Evolutionary conservation across 2,888 invertebrate species (phyloP).

Genomic region (Drosophila mayaguana): DNA sequence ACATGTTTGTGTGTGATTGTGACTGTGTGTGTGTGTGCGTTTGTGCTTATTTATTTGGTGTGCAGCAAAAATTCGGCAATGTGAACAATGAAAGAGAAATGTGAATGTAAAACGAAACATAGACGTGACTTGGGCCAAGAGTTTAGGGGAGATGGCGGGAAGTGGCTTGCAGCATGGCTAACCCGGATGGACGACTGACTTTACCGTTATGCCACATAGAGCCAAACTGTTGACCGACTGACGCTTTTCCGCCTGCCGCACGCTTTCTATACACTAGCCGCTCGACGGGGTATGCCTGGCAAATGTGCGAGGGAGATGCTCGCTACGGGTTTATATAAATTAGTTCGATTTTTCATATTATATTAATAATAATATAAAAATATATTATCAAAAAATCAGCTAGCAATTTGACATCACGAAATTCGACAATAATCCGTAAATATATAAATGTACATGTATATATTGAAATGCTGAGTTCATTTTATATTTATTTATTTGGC

Average conservation of each 20-base stretch:
- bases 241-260: constrained; percentile 55
- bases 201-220: constrained; percentile 19
- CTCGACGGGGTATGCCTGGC: neutral
- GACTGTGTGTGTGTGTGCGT: constrained; percentile 19
- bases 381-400: no score
- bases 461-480: no score
- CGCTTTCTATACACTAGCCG: constrained; percentile 13
- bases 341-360: no score
- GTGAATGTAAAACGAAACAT: constrained; percentile 51
- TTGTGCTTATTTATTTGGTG: constrained; percentile 68
- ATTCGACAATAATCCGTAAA: no score
- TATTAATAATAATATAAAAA: no score
- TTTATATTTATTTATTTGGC: neutral
- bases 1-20: constrained; percentile 7
- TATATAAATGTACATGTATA: neutral
- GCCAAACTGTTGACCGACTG: constrained; percentile 40
- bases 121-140: constrained; percentile 1
- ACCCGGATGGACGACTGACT: constrained; percentile 45
- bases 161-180: constrained; percentile 13
- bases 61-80: constrained; percentile 68
- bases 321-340: no score
- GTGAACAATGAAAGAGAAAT: constrained; percentile 65
- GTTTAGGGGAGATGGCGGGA: neutral
- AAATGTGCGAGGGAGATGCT: neutral
- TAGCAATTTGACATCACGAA: no score